These are phyloP conservation scores for Drosophila nasuta DNA, from an alignment of 1,140 invertebrate species.

Conservation along the genomic window DNA sequence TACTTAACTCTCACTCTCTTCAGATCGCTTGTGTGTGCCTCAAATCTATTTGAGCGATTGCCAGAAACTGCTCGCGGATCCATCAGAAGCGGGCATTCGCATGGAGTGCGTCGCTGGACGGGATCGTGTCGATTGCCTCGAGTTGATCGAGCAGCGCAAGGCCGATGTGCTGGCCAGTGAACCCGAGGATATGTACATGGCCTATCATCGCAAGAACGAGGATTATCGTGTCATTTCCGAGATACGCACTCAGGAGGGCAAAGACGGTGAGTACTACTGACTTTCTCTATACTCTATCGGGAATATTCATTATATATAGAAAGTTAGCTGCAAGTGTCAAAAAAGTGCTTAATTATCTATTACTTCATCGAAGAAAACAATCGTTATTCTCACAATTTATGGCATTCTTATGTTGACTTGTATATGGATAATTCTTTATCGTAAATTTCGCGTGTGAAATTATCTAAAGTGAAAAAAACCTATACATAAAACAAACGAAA, in stretches of 20 bases:
- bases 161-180: slow-evolving; percentile 93
- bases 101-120: slow-evolving; percentile 89
- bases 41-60: slow-evolving; percentile 87
- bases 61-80: slow-evolving; percentile 88
- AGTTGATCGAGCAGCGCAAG: slow-evolving; percentile 89
- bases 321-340: too few relatives aligned
- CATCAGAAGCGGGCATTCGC: slow-evolving; percentile 87
- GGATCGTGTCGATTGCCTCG: slow-evolving; percentile 91
- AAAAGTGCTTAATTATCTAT: too few relatives aligned
- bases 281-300: not conserved
- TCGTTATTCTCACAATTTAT: too few relatives aligned
- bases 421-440: too few relatives aligned
- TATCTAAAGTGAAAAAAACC: too few relatives aligned
- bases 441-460: too few relatives aligned
- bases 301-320: too few relatives aligned
- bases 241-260: slow-evolving; percentile 87
- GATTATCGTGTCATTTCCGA: slow-evolving; percentile 89
- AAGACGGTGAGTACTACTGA: slow-evolving; percentile 85
- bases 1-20: not conserved
- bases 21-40: slow-evolving; percentile 91
- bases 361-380: too few relatives aligned
- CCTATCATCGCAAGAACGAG: slow-evolving; percentile 88
- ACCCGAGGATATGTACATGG: slow-evolving; percentile 92
- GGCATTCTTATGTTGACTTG: too few relatives aligned
- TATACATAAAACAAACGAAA: too few relatives aligned